Percentiles rank a stretch among this genome's conserved stretches.
Evolutionary conservation across 2,113 vertebrate species (phyloP).

Genomic region (Mastomys natalensis): DNA sequence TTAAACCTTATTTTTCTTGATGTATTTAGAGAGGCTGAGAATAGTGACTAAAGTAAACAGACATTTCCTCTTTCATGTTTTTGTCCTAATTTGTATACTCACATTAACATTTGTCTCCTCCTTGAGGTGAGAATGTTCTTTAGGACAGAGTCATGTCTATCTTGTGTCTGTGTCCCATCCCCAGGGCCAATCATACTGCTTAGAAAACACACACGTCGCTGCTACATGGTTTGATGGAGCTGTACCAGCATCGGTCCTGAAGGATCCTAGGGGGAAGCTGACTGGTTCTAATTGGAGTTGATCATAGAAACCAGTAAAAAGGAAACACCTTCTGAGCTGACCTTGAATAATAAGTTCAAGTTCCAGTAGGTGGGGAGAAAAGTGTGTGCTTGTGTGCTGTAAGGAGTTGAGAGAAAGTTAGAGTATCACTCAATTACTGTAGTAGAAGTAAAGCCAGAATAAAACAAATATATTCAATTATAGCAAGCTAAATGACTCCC

Average conservation of each 20-base stretch:
- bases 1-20: not conserved
- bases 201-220: not conserved
- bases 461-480: not conserved
- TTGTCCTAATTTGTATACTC: not conserved
- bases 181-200: not conserved
- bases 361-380: not conserved
- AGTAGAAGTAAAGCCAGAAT: not conserved
- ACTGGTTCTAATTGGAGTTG: not conserved
- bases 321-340: not conserved
- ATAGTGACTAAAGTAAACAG: not conserved
- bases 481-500: not conserved
- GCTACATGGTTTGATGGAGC: constrained; percentile 17
- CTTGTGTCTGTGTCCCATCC: constrained; percentile 18
- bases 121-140: not conserved
- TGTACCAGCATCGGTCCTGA: not conserved
- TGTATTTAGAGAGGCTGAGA: not conserved
- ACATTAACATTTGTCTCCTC: not conserved
- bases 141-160: not conserved
- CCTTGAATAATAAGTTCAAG: constrained; percentile 3
- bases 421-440: not conserved
- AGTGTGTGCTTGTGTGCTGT: not conserved
- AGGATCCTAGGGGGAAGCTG: not conserved
- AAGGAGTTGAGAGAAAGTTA: not conserved
- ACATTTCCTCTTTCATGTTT: not conserved
- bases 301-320: constrained; percentile 12